Conservation (phyloP, 2,888 invertebrate genomes). For the Epistrophe eligans region DNA sequence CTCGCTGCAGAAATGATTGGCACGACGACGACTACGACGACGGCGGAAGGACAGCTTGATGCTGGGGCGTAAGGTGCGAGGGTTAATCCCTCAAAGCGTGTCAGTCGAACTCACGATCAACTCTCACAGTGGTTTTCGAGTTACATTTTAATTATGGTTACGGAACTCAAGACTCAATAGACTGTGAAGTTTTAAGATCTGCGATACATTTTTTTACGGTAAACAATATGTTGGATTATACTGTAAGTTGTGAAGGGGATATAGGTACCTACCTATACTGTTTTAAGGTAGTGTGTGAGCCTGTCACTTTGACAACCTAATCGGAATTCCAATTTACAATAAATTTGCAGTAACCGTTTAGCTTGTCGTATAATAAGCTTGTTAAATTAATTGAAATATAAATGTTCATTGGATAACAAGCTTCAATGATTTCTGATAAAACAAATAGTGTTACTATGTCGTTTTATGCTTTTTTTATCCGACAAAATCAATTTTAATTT, state of each 20-base stretch:
- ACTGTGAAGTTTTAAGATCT: slow-evolving; percentile 61
- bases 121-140: slow-evolving; percentile 40
- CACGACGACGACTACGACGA: slow-evolving; percentile 50
- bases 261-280: too few species aligned
- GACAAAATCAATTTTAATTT: too few species aligned
- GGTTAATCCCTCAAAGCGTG: slow-evolving; percentile 70
- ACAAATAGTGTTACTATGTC: too few species aligned
- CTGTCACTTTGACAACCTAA: slow-evolving; percentile 38
- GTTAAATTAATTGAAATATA: background rate
- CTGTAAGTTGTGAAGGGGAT: background rate
- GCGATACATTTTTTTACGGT: slow-evolving; percentile 21
- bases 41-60: background rate
- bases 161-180: slow-evolving; percentile 48
- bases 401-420: background rate
- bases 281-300: background rate
- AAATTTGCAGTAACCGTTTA: background rate
- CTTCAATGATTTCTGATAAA: too few species aligned
- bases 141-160: slow-evolving; percentile 73
- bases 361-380: background rate
- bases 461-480: too few species aligned
- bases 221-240: slow-evolving; percentile 25
- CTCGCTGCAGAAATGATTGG: slow-evolving; percentile 64
- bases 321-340: slow-evolving; percentile 32
- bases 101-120: slow-evolving; percentile 70
- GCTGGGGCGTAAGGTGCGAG: slow-evolving; percentile 35